Evolutionary conservation across 2,888 invertebrate species (phyloP).

Genomic region (Athalia circularis): DNA sequence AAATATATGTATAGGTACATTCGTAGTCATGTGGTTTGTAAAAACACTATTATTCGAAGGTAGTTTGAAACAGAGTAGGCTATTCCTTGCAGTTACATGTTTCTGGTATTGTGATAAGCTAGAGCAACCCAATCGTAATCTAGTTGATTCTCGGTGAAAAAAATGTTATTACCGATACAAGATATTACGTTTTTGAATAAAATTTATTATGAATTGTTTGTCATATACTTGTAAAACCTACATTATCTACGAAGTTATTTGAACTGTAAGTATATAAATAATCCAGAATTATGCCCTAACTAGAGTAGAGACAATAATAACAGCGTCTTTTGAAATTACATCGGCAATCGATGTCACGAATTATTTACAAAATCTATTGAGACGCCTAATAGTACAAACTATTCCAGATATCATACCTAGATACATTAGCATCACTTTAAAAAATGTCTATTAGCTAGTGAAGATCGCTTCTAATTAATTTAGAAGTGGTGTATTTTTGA

Average conservation of each 20-base stretch:
- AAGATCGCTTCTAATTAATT: conserved; percentile 3
- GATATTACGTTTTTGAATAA: conserved; percentile 25
- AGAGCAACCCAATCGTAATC: conserved; percentile 10
- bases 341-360: too few species aligned
- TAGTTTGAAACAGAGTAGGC: not conserved
- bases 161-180: conserved; percentile 16
- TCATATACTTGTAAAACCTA: not conserved
- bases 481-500: conserved; percentile 23
- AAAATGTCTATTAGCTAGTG: not conserved
- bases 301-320: not conserved
- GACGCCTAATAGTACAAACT: too few species aligned
- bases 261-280: not conserved
- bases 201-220: conserved; percentile 15
- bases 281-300: not conserved
- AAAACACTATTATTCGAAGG: conserved; percentile 9
- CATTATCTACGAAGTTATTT: not conserved
- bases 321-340: too few species aligned
- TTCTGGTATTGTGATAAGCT: not conserved
- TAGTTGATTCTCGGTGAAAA: not conserved
- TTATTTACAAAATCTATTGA: too few species aligned
- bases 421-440: not conserved
- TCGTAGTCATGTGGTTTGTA: conserved; percentile 17
- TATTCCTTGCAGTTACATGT: not conserved
- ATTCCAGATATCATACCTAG: not conserved
- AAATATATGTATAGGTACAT: conserved; percentile 5